Conservation (phyloP, 1,140 invertebrate species). For the Harlomillsia oculata region DNA sequence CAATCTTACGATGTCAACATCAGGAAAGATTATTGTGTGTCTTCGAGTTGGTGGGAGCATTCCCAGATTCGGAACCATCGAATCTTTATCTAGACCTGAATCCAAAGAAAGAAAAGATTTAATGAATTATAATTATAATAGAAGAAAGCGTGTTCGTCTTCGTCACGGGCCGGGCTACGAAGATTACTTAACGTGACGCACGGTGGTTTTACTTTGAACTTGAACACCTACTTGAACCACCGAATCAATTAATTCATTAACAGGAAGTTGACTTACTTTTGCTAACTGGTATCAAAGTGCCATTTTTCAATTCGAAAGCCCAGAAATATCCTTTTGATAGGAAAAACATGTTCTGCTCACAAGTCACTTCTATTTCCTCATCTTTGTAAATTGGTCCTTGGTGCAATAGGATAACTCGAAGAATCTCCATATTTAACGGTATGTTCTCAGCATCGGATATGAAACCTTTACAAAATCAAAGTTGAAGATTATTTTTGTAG, state of each 20-base stretch:
- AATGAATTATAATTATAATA: neutral
- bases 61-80: neutral
- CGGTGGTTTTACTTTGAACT: too few species aligned
- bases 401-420: neutral
- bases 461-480: neutral
- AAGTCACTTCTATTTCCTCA: conserved; percentile 4
- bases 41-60: neutral
- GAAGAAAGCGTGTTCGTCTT: too few species aligned
- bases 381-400: neutral
- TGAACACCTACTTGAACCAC: neutral
- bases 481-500: too few species aligned
- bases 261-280: neutral
- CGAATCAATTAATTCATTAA: neutral
- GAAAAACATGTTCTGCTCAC: conserved; percentile 1
- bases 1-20: neutral
- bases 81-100: neutral
- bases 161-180: too few species aligned
- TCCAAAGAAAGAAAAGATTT: neutral
- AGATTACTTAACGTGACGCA: too few species aligned
- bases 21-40: conserved; percentile 3
- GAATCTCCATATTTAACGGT: neutral
- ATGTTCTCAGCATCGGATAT: neutral
- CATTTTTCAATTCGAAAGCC: neutral
- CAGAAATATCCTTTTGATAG: conserved; percentile 1
- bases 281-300: neutral